These are phyloP conservation scores for Archips xylosteana DNA, from an alignment of 2,888 invertebrate species.

Conservation along the genomic window DNA sequence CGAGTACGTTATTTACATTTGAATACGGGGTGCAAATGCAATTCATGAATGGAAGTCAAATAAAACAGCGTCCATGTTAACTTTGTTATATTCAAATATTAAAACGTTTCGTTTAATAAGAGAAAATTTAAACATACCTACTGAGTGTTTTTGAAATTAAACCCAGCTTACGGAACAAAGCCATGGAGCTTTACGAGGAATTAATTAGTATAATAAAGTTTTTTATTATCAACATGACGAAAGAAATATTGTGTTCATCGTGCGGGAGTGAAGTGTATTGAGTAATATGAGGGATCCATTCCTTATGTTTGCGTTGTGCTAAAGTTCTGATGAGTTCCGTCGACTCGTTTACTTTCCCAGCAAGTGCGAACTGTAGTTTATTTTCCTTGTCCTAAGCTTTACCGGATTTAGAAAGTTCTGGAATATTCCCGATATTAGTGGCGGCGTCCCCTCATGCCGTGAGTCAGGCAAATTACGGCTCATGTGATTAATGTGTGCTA, in stretches of 20 bases:
- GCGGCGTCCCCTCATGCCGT: slow-evolving; percentile 78
- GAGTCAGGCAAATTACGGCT: slow-evolving; percentile 82
- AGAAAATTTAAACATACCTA: background rate
- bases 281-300: slow-evolving; percentile 1
- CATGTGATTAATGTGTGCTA: slow-evolving; percentile 82
- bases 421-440: slow-evolving; percentile 62
- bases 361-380: slow-evolving; percentile 56
- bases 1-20: slow-evolving; percentile 52
- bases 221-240: background rate
- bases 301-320: slow-evolving; percentile 34
- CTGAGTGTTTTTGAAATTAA: background rate
- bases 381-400: slow-evolving; percentile 68
- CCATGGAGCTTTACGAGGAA: background rate
- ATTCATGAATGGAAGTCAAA: slow-evolving; percentile 44
- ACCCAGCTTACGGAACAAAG: background rate
- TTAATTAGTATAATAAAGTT: background rate
- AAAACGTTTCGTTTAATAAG: slow-evolving; percentile 5
- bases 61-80: slow-evolving; percentile 28
- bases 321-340: slow-evolving; percentile 40
- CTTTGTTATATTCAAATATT: slow-evolving; percentile 22
- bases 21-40: slow-evolving; percentile 49
- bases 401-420: slow-evolving; percentile 74
- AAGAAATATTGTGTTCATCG: background rate
- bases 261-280: background rate
- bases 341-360: slow-evolving; percentile 26